phyloP scores from a whole-genome alignment of 1,140 invertebrate species.

The Akabosia matsudoensis region DNA sequence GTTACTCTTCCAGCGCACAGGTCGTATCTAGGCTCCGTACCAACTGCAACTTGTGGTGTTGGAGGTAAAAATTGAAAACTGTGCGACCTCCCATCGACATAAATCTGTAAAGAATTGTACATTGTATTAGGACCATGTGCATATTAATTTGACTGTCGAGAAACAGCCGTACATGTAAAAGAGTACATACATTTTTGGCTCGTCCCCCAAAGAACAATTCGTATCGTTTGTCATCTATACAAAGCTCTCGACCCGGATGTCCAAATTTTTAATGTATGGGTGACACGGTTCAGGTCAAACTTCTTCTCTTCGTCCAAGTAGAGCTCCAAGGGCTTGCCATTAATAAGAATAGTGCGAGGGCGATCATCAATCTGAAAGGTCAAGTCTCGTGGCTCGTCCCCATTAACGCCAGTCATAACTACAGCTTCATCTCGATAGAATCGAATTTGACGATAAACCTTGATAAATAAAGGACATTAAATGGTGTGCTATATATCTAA shows the following conservation, averaged over 20 bases:
- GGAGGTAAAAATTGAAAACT: conserved; percentile 78
- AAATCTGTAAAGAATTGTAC: conserved; percentile 19
- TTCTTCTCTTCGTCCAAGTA: conserved; percentile 48
- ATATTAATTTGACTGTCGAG: not conserved
- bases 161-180: not conserved
- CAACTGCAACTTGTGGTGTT: conserved; percentile 66
- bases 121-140: not conserved
- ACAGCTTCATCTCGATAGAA: conserved; percentile 81
- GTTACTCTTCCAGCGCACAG: conserved; percentile 77
- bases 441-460: conserved; percentile 66
- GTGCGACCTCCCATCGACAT: conserved; percentile 70
- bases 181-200: conserved; percentile 69
- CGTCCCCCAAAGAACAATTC: conserved; percentile 89
- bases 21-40: conserved; percentile 62
- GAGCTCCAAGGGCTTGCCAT: conserved; percentile 36
- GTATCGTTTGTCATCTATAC: conserved; percentile 79
- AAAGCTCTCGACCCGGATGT: conserved; percentile 85
- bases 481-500: not conserved
- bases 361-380: conserved; percentile 61
- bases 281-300: conserved; percentile 65
- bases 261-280: conserved; percentile 72
- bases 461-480: not conserved
- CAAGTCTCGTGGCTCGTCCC: conserved; percentile 80
- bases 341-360: conserved; percentile 49
- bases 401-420: conserved; percentile 75